These are phyloP conservation scores for Amazonetta brasiliensis DNA, from an alignment of 2,797 vertebrate species.

Conservation along the genomic window DNA sequence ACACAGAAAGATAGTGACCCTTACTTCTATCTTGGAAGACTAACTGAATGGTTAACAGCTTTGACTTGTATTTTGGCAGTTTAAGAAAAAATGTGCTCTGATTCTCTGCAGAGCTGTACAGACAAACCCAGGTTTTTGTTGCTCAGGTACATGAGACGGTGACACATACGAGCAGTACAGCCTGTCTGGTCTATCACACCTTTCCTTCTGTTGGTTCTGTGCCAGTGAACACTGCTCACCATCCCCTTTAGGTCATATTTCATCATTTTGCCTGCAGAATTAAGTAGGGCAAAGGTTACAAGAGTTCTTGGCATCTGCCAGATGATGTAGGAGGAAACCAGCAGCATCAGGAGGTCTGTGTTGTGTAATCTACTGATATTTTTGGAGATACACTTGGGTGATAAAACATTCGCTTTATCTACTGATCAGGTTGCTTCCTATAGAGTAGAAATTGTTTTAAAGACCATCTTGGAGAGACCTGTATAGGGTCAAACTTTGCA, in stretches of 20 bases:
- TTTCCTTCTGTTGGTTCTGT: not conserved
- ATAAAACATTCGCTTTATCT: not conserved
- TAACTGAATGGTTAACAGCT: not conserved
- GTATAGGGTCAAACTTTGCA: not conserved
- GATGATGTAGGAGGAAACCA: slow-evolving; percentile 15
- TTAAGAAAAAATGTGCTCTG: not conserved
- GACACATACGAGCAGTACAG: not conserved
- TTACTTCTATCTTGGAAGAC: not conserved
- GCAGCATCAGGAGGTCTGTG: not conserved
- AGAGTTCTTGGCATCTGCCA: slow-evolving; percentile 1
- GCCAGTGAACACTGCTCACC: not conserved
- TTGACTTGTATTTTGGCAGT: not conserved
- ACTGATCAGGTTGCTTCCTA: not conserved
- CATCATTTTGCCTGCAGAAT: not conserved
- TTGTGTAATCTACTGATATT: slow-evolving; percentile 43
- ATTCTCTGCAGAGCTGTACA: not conserved
- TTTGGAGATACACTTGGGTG: not conserved
- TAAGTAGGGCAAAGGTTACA: slow-evolving; percentile 44
- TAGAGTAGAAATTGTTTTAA: not conserved
- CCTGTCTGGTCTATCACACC: not conserved
- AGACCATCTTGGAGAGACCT: not conserved
- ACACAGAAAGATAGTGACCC: not conserved
- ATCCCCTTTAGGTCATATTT: not conserved
- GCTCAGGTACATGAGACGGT: accelerated
- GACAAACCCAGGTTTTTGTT: not conserved